phyloP scores from a whole-genome alignment of 2,888 invertebrate genomes.

The Halocaridina rubra region DNA sequence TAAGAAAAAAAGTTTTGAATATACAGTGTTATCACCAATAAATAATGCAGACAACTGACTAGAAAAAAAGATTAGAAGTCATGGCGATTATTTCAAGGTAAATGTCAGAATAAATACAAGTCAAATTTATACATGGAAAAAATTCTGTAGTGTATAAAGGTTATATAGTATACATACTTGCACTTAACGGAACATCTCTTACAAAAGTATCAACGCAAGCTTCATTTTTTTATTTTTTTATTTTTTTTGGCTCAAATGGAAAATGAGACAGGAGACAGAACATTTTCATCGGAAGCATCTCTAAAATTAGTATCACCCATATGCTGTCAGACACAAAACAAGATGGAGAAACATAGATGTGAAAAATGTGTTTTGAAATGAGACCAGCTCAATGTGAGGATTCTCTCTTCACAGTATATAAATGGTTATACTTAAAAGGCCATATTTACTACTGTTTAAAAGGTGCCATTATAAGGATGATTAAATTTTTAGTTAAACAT shows the following conservation, averaged over 20 bases:
- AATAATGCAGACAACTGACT: slow-evolving; percentile 45
- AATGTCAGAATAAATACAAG: slow-evolving; percentile 32
- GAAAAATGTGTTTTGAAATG: slow-evolving; percentile 32
- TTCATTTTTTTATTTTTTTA: too few relatives aligned
- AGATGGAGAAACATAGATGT: neutral
- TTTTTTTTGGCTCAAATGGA: too few relatives aligned
- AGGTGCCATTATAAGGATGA: too few relatives aligned
- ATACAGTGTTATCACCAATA: slow-evolving; percentile 38
- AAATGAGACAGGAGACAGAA: too few relatives aligned
- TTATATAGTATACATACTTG: too few relatives aligned
- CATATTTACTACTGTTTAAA: too few relatives aligned
- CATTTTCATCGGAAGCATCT: slow-evolving; percentile 36
- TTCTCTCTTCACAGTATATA: neutral
- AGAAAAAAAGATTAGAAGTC: slow-evolving; percentile 32
- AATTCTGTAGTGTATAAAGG: too few relatives aligned
- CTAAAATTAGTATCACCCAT: slow-evolving; percentile 55
- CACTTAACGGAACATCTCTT: neutral
- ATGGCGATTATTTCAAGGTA: neutral
- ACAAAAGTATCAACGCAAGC: neutral
- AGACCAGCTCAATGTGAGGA: slow-evolving; percentile 40
- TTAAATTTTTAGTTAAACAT: too few relatives aligned
- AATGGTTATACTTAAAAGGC: too few relatives aligned
- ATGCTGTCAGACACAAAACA: slow-evolving; percentile 14
- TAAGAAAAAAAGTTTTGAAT: slow-evolving; percentile 21
- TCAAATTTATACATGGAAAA: too few relatives aligned